Conservation (phyloP, 2,113 vertebrate genomes). For the Tricholaema leucomelas region DNA sequence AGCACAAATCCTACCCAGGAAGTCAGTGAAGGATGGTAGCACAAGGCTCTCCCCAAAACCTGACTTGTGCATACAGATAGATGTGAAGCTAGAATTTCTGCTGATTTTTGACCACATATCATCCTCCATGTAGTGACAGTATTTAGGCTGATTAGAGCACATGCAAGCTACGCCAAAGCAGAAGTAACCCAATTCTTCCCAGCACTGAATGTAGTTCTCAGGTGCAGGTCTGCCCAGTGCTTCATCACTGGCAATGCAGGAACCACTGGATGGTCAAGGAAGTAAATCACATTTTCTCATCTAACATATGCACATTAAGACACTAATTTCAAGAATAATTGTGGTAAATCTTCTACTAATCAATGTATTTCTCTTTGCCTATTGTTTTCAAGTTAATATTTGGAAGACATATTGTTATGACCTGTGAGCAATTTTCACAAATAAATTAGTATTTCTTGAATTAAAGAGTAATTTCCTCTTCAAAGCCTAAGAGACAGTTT, state of each 20-base stretch:
- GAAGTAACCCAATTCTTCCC: not conserved
- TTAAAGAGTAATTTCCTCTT: not conserved
- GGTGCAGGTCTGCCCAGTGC: not conserved
- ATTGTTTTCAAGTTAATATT: not conserved
- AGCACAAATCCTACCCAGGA: not conserved
- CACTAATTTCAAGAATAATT: not conserved
- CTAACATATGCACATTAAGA: not conserved
- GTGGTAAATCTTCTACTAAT: not conserved
- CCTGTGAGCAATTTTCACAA: not conserved
- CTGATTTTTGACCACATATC: not conserved
- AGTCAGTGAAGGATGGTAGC: not conserved
- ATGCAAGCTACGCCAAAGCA: not conserved
- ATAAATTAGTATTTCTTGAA: not conserved
- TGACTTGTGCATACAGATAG: not conserved
- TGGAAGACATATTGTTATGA: not conserved
- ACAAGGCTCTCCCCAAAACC: not conserved
- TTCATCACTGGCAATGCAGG: not conserved
- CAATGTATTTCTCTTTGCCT: not conserved
- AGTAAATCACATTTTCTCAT: not conserved
- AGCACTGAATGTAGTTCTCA: not conserved
- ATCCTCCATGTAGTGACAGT: not conserved
- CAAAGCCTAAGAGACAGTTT: not conserved
- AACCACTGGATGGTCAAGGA: not conserved
- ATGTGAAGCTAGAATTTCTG: not conserved
- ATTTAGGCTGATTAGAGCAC: not conserved